Evolutionary conservation across 2,888 invertebrate genomes (phyloP).

Genomic region (Zootermopsis nevadensis): DNA sequence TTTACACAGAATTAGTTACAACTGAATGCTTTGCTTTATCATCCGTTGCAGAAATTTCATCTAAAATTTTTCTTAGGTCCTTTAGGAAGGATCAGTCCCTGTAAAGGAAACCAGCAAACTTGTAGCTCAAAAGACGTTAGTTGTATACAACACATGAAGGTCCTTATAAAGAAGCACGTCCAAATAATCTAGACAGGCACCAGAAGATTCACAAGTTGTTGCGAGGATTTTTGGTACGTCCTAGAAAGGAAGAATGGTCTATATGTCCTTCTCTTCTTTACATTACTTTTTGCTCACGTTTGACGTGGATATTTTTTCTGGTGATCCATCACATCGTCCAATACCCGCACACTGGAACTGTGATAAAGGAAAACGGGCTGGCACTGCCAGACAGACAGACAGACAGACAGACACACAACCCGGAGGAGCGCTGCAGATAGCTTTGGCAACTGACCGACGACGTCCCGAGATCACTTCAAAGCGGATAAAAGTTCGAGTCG

Average conservation of each 20-base stretch:
- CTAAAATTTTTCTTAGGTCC: no score
- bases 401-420: background rate
- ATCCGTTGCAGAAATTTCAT: no score
- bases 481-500: background rate
- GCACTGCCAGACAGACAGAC: background rate
- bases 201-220: background rate
- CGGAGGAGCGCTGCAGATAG: background rate
- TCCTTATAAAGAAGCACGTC: background rate
- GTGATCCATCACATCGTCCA: conserved; percentile 10
- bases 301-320: conserved; percentile 9
- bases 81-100: background rate
- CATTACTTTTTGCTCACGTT: background rate
- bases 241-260: background rate
- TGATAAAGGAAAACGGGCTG: background rate
- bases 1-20: no score
- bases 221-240: background rate
- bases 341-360: background rate
- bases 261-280: background rate
- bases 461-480: background rate
- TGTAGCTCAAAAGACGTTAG: background rate
- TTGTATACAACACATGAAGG: no score
- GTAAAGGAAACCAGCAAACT: background rate
- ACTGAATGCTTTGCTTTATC: no score
- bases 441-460: background rate
- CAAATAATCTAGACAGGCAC: background rate